Base-by-base conservation (phyloP, 2,113 vertebrate genomes). In the Poicephalus gulielmi region DNA sequence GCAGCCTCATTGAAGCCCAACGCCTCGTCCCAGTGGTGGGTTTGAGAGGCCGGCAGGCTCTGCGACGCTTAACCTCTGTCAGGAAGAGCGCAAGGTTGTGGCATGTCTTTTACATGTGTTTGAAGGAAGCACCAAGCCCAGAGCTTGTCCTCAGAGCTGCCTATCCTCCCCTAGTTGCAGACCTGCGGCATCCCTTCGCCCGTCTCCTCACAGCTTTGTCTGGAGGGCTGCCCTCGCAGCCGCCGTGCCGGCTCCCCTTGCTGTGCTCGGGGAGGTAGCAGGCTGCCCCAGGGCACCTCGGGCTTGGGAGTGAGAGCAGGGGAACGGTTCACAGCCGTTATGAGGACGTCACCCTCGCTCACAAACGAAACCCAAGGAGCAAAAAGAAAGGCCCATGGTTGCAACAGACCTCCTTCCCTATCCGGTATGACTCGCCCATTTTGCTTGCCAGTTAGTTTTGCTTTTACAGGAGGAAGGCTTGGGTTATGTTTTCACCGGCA, bases 61-160 rank as follows among this genome's bases (percentile, higher is more conserved):
- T 4, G n/a, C 1, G 3, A 11, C 2, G 1, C 5, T 5, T 43
- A 39, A 73, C 6, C 14, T 69, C 33, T 6, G 0, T 8, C 0
- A 6, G 30, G 69, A 7, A 44, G 46, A 70, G 44, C 4, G 8
- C 6, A 1, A 1, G 24, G 9, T 7, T 41, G 70, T 27, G 20
- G 44, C 9, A 0, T 0, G 8, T 46, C 4, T 0, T 52, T n/a
- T 39, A 25, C 27, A 30, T 3, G 39, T 2, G 0, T 27, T n/a
- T n/a, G 18, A 23, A 31, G 53, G 59, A 15, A 89, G 35, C 44
- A 7, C 19, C 43, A 23, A 31, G 37, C 17, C 31, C 27, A 9
- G 83, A 63, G 24, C 23, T 31, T 23, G 25, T 12, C 25, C 70
- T 85, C 62, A 13, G 39, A n/a, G 39, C 60, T 17, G 35, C 63